Percentiles rank a stretch among this genome's conserved stretches.
phyloP scores from a whole-genome alignment of 2,888 invertebrate species.

The Amblyjoppa proteus region DNA sequence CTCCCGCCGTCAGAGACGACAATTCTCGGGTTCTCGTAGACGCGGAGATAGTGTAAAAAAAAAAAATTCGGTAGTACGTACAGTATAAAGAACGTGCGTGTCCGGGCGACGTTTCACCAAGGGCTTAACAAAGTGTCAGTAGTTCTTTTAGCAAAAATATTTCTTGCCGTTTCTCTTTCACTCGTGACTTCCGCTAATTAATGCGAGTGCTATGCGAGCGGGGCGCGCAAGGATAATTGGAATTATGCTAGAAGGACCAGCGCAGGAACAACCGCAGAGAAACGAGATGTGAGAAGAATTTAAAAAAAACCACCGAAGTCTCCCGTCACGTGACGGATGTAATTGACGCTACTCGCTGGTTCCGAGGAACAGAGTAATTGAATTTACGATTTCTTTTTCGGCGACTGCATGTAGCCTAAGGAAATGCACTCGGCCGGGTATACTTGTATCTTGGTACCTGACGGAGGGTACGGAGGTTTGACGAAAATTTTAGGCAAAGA shows the following conservation, averaged over 20 bases:
- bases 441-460: background rate
- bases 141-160: conserved; percentile 72
- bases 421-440: background rate
- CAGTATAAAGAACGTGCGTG: conserved; percentile 61
- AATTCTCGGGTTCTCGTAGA: conserved; percentile 31
- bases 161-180: conserved; percentile 67
- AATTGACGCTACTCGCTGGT: conserved; percentile 77
- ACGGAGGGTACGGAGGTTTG: background rate
- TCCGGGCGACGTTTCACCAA: conserved; percentile 66
- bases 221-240: conserved; percentile 80
- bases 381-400: conserved; percentile 77
- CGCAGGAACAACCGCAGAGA: conserved; percentile 71
- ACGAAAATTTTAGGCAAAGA: background rate
- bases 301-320: conserved; percentile 16
- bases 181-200: conserved; percentile 80
- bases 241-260: conserved; percentile 81
- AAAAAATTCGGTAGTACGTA: conserved; percentile 40
- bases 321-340: conserved; percentile 79
- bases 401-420: background rate
- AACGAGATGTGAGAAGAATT: conserved; percentile 62
- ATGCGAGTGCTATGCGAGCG: conserved; percentile 71
- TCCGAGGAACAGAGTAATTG: conserved; percentile 76
- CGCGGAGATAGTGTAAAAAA: conserved; percentile 50
- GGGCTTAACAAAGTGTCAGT: conserved; percentile 76
- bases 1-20: conserved; percentile 64